Evolutionary conservation across 2,888 invertebrate genomes (phyloP), one percentile per base, ranked within the genome.

Genomic region (Platynereis dumerilii): DNA sequence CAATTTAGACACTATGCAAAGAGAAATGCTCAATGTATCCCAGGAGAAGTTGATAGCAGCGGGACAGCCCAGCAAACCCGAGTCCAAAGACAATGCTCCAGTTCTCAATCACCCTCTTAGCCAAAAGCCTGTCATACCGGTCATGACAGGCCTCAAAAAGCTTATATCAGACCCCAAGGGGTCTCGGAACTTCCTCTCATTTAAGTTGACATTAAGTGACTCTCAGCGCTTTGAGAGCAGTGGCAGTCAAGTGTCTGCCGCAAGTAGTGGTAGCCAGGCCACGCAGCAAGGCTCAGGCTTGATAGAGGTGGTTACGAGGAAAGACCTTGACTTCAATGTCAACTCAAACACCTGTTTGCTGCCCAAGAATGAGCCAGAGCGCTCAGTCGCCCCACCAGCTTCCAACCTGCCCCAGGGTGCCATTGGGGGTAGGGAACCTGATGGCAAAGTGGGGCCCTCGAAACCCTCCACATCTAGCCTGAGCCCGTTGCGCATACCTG

Each of bases 341-440:
- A 61, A 61, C 54, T 61, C 61, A n/a, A 61, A 61, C 48, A 61
- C 61, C 39, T 61, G 61, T 61, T 54, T 61, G 52, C 52, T 61
- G 55, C 61, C 61, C 39, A 61, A 61, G 61, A 61, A 54, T 29
- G 61, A 54, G 20, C 54, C 61, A 2, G 61, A 61, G 27, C 53
- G 53, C 24, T 54, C 54, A 15, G 54, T 54, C 12, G 17, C 61
- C n/a, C 39, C 39, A 27, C 53, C 53, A 12, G 28, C 54, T 34
- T 53, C 34, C 42, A 34, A 24, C 22, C 28, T n/a, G 12, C 55
- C 22, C 22, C 55, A 55, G 55, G 22, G 20, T 55, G 55, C 27
- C 55, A 24, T 20, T 52, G 52, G 52, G 22, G 52, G 52, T 24
- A 24, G 20, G 22, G 17, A 52, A 20, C 22, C 22, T 24, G 52